A percentile compares a stretch with the other conserved stretches of the same genome.
These are phyloP conservation scores for Mesorhabditis spiculigera DNA, from an alignment of 2,888 invertebrate genomes.

Conservation along the genomic window DNA sequence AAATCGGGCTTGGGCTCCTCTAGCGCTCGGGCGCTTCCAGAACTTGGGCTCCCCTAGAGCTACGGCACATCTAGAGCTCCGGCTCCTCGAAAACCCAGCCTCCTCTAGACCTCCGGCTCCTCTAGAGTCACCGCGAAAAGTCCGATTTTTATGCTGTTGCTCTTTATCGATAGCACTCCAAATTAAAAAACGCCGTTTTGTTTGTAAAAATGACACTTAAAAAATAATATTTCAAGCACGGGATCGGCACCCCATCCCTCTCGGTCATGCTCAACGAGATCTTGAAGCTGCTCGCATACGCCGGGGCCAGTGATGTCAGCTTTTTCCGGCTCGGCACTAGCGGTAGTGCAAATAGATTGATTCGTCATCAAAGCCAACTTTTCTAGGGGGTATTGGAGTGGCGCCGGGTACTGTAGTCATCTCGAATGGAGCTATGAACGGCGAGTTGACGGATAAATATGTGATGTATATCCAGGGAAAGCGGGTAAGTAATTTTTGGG, in stretches of 20 bases:
- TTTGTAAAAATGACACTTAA: slow-evolving; percentile 4
- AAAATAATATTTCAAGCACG: slow-evolving; percentile 72
- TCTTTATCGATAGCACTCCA: too few species aligned
- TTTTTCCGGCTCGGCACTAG: slow-evolving; percentile 63
- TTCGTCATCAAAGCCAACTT: not conserved
- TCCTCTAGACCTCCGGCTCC: too few species aligned
- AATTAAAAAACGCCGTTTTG: too few species aligned
- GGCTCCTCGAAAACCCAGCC: too few species aligned
- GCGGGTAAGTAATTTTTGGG: slow-evolving; percentile 62
- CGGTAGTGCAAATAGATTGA: not conserved
- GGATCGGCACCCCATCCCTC: slow-evolving; percentile 95
- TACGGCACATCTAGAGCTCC: too few species aligned
- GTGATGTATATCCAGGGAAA: slow-evolving; percentile 73
- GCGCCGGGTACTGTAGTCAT: slow-evolving; percentile 80
- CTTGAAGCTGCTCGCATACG: slow-evolving; percentile 84
- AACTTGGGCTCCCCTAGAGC: too few species aligned
- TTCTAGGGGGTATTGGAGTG: slow-evolving; percentile 45
- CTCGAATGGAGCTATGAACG: slow-evolving; percentile 86
- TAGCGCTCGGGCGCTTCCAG: too few species aligned
- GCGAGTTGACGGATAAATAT: slow-evolving; percentile 71
- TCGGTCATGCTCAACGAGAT: slow-evolving; percentile 91
- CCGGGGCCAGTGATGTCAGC: slow-evolving; percentile 71
- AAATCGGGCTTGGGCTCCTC: too few species aligned
- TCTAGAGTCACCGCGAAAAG: too few species aligned
- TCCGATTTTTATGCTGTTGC: too few species aligned